Conservation (phyloP, 2,113 vertebrate genomes). For the Spermophilus dauricus region DNA sequence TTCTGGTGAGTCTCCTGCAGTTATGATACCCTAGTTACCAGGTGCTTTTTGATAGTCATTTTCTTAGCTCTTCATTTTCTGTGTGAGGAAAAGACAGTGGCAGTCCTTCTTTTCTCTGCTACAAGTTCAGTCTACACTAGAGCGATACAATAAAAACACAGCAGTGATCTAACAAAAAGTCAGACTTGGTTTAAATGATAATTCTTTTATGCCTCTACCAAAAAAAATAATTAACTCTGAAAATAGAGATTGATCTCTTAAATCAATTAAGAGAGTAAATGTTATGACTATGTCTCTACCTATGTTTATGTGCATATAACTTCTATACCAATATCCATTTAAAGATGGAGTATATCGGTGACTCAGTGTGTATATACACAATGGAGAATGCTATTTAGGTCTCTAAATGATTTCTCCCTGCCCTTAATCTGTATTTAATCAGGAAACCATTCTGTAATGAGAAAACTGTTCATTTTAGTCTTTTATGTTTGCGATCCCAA, state of each 20-base stretch:
- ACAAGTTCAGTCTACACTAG: background rate
- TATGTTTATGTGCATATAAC: background rate
- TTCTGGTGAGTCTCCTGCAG: background rate
- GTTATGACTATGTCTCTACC: background rate
- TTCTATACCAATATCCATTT: conserved; percentile 51
- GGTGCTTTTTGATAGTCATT: background rate
- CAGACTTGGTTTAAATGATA: conserved; percentile 7
- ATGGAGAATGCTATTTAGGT: conserved; percentile 74
- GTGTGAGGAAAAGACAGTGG: background rate
- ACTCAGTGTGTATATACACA: conserved; percentile 70
- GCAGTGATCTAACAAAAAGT: background rate
- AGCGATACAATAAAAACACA: background rate
- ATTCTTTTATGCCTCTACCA: background rate
- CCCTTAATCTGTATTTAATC: conserved; percentile 87
- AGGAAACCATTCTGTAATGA: conserved; percentile 85
- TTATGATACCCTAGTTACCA: rapidly evolving
- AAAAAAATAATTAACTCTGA: background rate
- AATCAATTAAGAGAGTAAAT: conserved; percentile 7
- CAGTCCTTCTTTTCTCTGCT: rapidly evolving
- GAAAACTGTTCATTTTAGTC: conserved; percentile 89
- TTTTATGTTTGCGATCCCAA: conserved; percentile 86
- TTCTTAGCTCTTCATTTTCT: background rate
- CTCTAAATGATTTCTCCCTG: conserved; percentile 84
- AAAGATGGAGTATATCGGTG: conserved; percentile 38
- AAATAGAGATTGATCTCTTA: background rate